Evolutionary conservation across 2,113 vertebrate species (phyloP).

Genomic region (Sakesphorus luctuosus): DNA sequence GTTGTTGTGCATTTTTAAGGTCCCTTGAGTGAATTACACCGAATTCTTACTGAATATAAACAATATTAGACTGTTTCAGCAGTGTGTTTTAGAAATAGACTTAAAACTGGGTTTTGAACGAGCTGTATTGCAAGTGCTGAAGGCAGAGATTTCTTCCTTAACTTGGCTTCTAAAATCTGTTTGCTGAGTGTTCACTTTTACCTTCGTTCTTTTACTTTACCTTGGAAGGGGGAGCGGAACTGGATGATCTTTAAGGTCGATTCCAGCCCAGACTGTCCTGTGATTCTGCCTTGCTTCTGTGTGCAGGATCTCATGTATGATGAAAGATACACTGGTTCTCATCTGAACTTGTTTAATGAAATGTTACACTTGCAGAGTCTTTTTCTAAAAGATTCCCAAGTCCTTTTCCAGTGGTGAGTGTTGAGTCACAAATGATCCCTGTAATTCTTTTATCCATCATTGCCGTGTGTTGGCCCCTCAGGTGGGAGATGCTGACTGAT

Average conservation of each 20-base stretch:
- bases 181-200: background rate
- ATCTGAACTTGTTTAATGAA: background rate
- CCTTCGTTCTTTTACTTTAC: background rate
- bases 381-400: background rate
- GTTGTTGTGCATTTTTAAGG: background rate
- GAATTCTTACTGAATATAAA: background rate
- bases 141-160: background rate
- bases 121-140: background rate
- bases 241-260: background rate
- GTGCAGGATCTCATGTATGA: fast-evolving
- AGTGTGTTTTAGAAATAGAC: background rate
- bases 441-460: background rate
- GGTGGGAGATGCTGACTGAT: background rate
- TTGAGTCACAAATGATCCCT: background rate
- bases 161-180: background rate
- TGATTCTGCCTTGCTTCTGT: background rate
- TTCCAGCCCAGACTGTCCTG: background rate
- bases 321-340: background rate
- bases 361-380: fast-evolving
- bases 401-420: background rate
- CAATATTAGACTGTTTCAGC: background rate
- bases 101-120: background rate
- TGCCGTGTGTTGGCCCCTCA: background rate
- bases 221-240: background rate
- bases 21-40: background rate